phyloP scores from a whole-genome alignment of 2,888 invertebrate genomes.

The Belgica antarctica region DNA sequence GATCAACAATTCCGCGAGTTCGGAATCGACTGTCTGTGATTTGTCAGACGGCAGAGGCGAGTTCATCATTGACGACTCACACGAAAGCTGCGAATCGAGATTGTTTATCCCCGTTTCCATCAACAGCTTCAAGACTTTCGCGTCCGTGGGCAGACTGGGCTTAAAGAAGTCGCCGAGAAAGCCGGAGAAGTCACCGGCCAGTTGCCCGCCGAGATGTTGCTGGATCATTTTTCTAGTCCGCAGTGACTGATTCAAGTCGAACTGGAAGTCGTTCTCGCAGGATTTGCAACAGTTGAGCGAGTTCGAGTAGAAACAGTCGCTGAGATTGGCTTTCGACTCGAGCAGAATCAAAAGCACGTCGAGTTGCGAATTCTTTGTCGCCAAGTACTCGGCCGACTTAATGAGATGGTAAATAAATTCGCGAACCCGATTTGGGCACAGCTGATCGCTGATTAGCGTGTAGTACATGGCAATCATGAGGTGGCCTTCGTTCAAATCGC shows the following conservation, averaged over 20 bases:
- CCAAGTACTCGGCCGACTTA: slow-evolving; percentile 64
- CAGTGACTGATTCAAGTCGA: slow-evolving; percentile 52
- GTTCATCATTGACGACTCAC: slow-evolving; percentile 53
- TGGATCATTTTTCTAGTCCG: slow-evolving; percentile 54
- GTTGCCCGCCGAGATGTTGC: slow-evolving; percentile 54
- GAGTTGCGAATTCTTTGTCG: slow-evolving; percentile 51
- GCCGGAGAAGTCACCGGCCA: slow-evolving; percentile 53
- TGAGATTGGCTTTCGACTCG: slow-evolving; percentile 53
- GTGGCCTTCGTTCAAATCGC: slow-evolving; percentile 83
- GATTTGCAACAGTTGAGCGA: slow-evolving; percentile 57
- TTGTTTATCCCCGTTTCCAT: slow-evolving; percentile 71
- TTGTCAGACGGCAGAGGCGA: slow-evolving; percentile 55
- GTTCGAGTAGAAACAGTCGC: slow-evolving; percentile 55
- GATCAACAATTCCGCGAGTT: slow-evolving; percentile 53
- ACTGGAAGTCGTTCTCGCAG: slow-evolving; percentile 54
- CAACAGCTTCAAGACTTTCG: slow-evolving; percentile 67
- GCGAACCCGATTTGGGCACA: slow-evolving; percentile 72
- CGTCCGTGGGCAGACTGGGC: slow-evolving; percentile 66
- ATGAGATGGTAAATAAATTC: slow-evolving; percentile 71
- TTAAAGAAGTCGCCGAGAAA: slow-evolving; percentile 58
- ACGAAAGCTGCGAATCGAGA: slow-evolving; percentile 53
- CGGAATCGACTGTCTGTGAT: slow-evolving; percentile 55
- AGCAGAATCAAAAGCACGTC: slow-evolving; percentile 54
- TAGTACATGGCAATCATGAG: slow-evolving; percentile 83
- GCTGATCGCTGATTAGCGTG: slow-evolving; percentile 65